Evolutionary conservation across 2,113 vertebrate species (phyloP).

Genomic region (Vanacampus margaritifer): DNA sequence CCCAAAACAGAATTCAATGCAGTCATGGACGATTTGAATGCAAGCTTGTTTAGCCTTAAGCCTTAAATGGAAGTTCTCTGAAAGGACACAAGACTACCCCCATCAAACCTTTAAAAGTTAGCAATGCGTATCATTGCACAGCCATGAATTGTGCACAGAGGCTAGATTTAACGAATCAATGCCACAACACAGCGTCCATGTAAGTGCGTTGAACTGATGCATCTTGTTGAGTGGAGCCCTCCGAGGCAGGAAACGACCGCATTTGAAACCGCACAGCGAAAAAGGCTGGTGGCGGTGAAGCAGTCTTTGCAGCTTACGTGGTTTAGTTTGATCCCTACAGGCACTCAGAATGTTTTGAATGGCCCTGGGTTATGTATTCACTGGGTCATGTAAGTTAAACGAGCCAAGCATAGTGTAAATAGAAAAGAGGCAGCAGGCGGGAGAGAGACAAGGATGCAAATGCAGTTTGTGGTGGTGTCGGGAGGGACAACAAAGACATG

Average conservation of each 20-base stretch:
- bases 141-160: neutral
- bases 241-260: slow-evolving; percentile 7
- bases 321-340: slow-evolving; percentile 51
- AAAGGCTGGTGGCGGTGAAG: slow-evolving; percentile 39
- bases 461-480: slow-evolving; percentile 42
- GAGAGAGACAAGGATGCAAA: slow-evolving; percentile 52
- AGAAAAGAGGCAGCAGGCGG: slow-evolving; percentile 47
- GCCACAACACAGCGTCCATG: slow-evolving; percentile 13
- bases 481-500: slow-evolving; percentile 47
- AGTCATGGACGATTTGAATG: neutral
- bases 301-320: slow-evolving; percentile 54
- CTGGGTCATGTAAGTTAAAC: slow-evolving; percentile 70
- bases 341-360: slow-evolving; percentile 53
- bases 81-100: neutral
- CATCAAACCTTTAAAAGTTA: neutral
- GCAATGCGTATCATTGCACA: neutral
- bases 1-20: neutral
- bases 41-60: neutral
- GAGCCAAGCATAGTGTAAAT: slow-evolving; percentile 74
- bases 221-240: slow-evolving; percentile 9
- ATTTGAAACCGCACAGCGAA: slow-evolving; percentile 30
- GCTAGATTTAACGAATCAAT: slow-evolving; percentile 3
- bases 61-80: neutral
- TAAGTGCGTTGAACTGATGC: slow-evolving; percentile 13
- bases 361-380: slow-evolving; percentile 66